A percentile compares a stretch with the other conserved stretches of the same genome.
Evolutionary conservation across 2,113 vertebrate species (phyloP).

Genomic region (Rousettus leschenaultii): DNA sequence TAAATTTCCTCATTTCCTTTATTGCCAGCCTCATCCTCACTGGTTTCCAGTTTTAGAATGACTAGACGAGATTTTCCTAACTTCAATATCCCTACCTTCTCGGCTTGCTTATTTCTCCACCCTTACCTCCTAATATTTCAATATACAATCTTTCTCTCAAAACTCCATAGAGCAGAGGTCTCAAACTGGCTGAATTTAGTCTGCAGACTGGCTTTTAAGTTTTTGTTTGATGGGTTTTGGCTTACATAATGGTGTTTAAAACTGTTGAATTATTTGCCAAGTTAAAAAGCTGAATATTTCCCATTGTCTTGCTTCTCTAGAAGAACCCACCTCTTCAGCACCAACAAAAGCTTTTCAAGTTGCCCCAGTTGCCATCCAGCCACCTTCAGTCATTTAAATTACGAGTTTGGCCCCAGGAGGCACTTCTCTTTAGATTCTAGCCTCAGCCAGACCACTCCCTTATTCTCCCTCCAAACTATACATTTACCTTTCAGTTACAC

Average conservation of each 20-base stretch:
- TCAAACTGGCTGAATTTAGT: background rate
- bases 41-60: background rate
- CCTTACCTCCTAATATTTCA: constrained; percentile 25
- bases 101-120: background rate
- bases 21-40: constrained; percentile 1
- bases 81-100: constrained; percentile 8
- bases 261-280: background rate
- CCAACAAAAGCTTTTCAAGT: background rate
- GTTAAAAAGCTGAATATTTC: background rate
- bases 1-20: constrained; percentile 30
- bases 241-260: background rate
- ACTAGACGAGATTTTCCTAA: background rate
- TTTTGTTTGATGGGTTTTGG: background rate
- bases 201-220: background rate
- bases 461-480: background rate
- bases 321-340: background rate
- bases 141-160: background rate
- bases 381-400: constrained; percentile 34
- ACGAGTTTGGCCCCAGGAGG: background rate
- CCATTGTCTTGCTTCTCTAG: background rate
- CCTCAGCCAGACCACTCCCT: background rate
- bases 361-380: background rate
- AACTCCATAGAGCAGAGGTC: background rate
- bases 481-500: background rate
- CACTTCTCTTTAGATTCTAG: background rate